These are phyloP conservation scores for Sphenopsis melanotis DNA, from an alignment of 2,797 vertebrate species.

Conservation along the genomic window DNA sequence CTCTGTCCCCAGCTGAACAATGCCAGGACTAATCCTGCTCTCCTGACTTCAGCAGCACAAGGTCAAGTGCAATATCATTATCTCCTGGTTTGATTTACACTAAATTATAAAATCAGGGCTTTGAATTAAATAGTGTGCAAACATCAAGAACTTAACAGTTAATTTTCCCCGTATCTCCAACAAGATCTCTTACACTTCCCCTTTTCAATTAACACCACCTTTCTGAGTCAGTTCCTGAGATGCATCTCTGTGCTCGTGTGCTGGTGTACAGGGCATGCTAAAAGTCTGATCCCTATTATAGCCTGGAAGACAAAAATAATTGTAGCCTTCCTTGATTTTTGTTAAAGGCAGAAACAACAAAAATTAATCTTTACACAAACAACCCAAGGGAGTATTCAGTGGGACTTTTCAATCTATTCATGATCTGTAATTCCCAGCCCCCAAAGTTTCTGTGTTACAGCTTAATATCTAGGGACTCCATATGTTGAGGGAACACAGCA, in stretches of 20 bases:
- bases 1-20: not conserved
- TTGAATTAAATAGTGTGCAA: slow-evolving; percentile 23
- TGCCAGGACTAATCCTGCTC: not conserved
- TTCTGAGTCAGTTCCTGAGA: slow-evolving; percentile 27
- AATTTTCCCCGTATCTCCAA: slow-evolving; percentile 38
- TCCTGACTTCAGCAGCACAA: not conserved
- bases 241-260: slow-evolving; percentile 13
- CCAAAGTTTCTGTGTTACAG: slow-evolving; percentile 75
- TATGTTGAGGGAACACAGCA: slow-evolving; percentile 80
- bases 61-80: not conserved
- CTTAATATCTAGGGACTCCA: slow-evolving; percentile 77
- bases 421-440: slow-evolving; percentile 76
- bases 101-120: slow-evolving; percentile 11
- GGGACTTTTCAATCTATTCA: slow-evolving; percentile 81
- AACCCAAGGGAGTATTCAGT: slow-evolving; percentile 74
- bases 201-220: slow-evolving; percentile 63
- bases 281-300: slow-evolving; percentile 55
- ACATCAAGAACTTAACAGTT: slow-evolving; percentile 56
- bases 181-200: slow-evolving; percentile 44
- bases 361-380: slow-evolving; percentile 71
- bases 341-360: slow-evolving; percentile 68
- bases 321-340: slow-evolving; percentile 68
- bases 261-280: not conserved
- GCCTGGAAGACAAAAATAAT: slow-evolving; percentile 62
- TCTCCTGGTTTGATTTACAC: slow-evolving; percentile 10